Base-by-base conservation (phyloP, 2,113 vertebrate genomes). In the Vulpes vulpes region DNA sequence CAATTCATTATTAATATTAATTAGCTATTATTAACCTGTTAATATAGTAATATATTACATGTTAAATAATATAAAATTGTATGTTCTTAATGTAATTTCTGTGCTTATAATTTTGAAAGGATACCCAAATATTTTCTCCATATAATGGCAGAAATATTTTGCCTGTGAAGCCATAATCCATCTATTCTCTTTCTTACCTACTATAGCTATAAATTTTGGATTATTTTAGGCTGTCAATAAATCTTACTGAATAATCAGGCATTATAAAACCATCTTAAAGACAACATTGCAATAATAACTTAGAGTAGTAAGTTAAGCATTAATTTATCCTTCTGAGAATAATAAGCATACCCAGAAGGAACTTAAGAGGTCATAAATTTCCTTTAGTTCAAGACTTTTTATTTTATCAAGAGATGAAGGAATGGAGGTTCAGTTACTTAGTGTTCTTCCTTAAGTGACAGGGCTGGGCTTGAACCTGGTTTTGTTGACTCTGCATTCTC, bases 11-110 rank as follows among this genome's bases (percentile, higher is more conserved):
- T 67, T 95, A 88, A 62, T 73, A 87, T 59, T 81, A 88, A 88
- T 88, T 82, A 81, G 20, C 53, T 90, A 79, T 76, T 91, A 87
- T 69, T 92, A 92, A 86, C 51, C 53, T 84, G 84, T 80, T 60
- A 65, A 82, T 82, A 67, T 67, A 35, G 43, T 91, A 74, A 32
- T 20, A 67, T 35, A 67, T 11, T 23, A 83, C 49, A 27, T 73
- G 14, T 78, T 59, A 74, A 81, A 91, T 94, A 94, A 69, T 64
- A 53, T 35, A 85, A 64, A 51, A 69, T 8, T 86, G 4, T 4
- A 73, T 73, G 22, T 38, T 90, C 55, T 51, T 86, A 90, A 60
- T 35, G 7, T 94, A 81, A 82, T 78, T 88, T 69, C 59, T 25
- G 30, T 64, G 22, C 43, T 89, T 38, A 69, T 55, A 83, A 65